Evolutionary conservation across 2,888 invertebrate genomes (phyloP).

Genomic region (Nemapogon koenigi): DNA sequence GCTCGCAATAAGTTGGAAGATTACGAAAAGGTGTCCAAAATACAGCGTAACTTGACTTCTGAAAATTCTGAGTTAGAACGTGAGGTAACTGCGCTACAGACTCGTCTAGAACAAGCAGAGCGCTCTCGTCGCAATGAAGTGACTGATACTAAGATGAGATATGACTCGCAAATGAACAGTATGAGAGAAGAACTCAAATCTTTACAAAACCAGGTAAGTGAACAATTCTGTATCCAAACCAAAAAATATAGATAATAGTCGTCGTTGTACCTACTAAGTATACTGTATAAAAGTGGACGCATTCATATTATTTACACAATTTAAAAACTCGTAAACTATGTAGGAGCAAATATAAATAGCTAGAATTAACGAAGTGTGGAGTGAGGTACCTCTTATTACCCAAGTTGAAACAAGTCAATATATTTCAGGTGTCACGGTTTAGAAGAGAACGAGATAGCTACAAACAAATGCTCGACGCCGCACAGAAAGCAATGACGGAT

Average conservation of each 20-base stretch:
- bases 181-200: constrained; percentile 84
- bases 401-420: too few relatives aligned
- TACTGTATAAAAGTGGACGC: too few relatives aligned
- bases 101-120: constrained; percentile 71
- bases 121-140: constrained; percentile 79
- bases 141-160: constrained; percentile 80
- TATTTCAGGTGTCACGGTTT: constrained; percentile 73
- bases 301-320: too few relatives aligned
- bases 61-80: constrained; percentile 78
- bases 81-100: constrained; percentile 74
- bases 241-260: too few relatives aligned
- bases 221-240: too few relatives aligned
- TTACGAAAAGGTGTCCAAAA: constrained; percentile 83
- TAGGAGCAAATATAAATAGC: too few relatives aligned
- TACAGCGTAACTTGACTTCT: constrained; percentile 78
- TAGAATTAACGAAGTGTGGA: too few relatives aligned
- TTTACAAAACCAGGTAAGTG: constrained; percentile 74
- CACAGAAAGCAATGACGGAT: constrained; percentile 83
- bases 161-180: constrained; percentile 82
- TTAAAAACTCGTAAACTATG: too few relatives aligned
- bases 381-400: too few relatives aligned
- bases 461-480: constrained; percentile 87
- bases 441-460: constrained; percentile 89
- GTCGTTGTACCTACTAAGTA: too few relatives aligned
- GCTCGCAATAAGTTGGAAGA: constrained; percentile 81